Evolutionary conservation across 2,888 invertebrate species (phyloP).

Genomic region (Scaeva pyrastri): DNA sequence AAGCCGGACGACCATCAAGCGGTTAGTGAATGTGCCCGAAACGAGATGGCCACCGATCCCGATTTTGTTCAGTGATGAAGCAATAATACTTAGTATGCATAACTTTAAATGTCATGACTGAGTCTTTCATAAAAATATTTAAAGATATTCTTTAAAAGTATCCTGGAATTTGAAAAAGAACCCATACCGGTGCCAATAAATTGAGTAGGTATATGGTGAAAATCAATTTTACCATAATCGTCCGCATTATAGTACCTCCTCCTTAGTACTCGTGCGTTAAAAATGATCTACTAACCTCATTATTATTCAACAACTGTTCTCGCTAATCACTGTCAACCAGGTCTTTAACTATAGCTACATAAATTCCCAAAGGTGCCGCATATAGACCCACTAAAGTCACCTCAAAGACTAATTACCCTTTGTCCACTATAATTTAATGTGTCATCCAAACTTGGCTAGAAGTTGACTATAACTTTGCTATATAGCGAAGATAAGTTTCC

Average conservation of each 20-base stretch:
- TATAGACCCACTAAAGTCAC: conserved; percentile 12
- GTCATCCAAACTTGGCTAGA: conserved; percentile 48
- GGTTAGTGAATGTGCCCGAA: too few species aligned
- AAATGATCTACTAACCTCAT: conserved; percentile 27
- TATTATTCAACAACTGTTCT: conserved; percentile 42
- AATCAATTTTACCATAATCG: not conserved
- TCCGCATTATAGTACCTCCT: too few species aligned
- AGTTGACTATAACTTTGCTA: conserved; percentile 11
- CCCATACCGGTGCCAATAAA: too few species aligned
- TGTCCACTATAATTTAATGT: conserved; percentile 32
- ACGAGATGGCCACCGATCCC: too few species aligned
- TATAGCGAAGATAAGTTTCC: not conserved
- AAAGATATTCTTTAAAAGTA: too few species aligned
- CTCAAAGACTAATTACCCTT: conserved; percentile 53
- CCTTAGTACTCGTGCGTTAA: too few species aligned
- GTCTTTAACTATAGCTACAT: not conserved
- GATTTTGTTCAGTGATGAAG: too few species aligned
- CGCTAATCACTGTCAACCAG: conserved; percentile 23
- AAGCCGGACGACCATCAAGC: too few species aligned
- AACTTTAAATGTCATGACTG: too few species aligned
- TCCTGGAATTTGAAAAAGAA: too few species aligned
- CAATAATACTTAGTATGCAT: too few species aligned
- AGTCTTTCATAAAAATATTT: too few species aligned
- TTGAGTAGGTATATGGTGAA: not conserved
- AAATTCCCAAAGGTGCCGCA: conserved; percentile 45